Evolutionary conservation across 2,113 vertebrate species (phyloP), one percentile per base, ranked within the genome.

Genomic region (Rhinolophus ferrumequinum): DNA sequence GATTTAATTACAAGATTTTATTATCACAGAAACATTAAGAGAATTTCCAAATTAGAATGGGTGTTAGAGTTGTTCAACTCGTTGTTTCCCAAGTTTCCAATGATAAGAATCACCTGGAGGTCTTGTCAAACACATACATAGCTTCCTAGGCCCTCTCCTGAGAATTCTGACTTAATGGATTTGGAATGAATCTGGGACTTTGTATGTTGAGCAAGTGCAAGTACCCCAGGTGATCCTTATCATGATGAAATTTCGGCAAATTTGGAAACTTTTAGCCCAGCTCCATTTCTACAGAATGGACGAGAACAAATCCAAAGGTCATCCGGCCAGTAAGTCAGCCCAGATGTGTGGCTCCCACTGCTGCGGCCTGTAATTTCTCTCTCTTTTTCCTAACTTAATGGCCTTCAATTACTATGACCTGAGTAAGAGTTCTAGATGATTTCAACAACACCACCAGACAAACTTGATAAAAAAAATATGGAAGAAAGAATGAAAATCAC

Each of bases 161-260:
- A 66, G 56, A 79, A 67, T 77, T 35, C 50, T n/a, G 72, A 93
- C n/a, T 47, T 50, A 75, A 3, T 62, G 44, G 26, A 44, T n/a
- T 64, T 88, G 26, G 70, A 81, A 47, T 14, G n/a, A 67, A 30
- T 38, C 64, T 86, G 58, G 12, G 80, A 95, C 80, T 38, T 64
- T 60, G 15, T 30, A 13, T 41, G 85, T 30, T n/a, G 30, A 84
- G 70, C 44, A 64, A 85, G 28, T 8, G 6, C 60, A 86, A 79
- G 35, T 33, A 52, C 41, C 33, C 80, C 94, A 97, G 95, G 50
- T 97, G 94, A 75, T 66, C 81, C 70, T 92, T 47, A 30, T 97
- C 94, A 77, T 22, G 64, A 52, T 9, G 35, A 82, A 83, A 62
- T 33, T 28, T 64, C 73, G 58, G 60, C 69, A 94, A 93, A 86